Conservation (phyloP, 2,888 invertebrate genomes). For the Hyposoter dolosus region DNA sequence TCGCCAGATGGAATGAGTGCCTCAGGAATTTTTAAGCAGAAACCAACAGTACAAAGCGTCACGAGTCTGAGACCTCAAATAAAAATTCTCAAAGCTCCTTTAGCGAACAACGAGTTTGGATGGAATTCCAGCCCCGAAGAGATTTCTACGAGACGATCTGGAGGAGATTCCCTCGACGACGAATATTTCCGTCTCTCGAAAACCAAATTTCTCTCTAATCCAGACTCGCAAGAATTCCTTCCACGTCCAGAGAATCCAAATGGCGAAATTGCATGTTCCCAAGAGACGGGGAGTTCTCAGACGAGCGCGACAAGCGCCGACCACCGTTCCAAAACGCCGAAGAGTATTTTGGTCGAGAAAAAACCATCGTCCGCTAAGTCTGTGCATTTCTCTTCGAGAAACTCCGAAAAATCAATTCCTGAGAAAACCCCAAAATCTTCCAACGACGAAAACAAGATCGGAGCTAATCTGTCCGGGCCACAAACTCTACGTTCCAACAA, state of each 20-base stretch:
- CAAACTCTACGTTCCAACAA: constrained; percentile 9
- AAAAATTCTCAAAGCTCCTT: constrained; percentile 50
- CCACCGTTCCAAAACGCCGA: not conserved
- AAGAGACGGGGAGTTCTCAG: not conserved
- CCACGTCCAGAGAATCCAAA: constrained; percentile 11
- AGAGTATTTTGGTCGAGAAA: not conserved
- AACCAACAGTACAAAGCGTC: constrained; percentile 58
- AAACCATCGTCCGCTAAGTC: not conserved
- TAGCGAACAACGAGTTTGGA: not conserved
- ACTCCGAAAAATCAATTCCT: not conserved
- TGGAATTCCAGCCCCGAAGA: constrained; percentile 26
- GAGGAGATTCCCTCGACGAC: constrained; percentile 43
- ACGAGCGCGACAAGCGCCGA: not conserved
- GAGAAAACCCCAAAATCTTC: not conserved
- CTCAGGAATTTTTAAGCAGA: constrained; percentile 6
- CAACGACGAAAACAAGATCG: not conserved
- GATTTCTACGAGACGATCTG: not conserved
- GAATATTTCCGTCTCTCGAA: constrained; percentile 27
- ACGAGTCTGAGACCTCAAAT: constrained; percentile 18
- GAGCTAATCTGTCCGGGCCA: not conserved
- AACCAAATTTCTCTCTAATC: not conserved
- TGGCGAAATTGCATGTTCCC: not conserved
- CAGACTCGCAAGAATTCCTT: constrained; percentile 20
- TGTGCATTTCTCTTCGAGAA: not conserved
- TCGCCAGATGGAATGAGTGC: constrained; percentile 8